Percentiles rank a stretch among this genome's conserved stretches.
phyloP scores from a whole-genome alignment of 2,797 vertebrate genomes.

The Syngnathus rostellatus region DNA sequence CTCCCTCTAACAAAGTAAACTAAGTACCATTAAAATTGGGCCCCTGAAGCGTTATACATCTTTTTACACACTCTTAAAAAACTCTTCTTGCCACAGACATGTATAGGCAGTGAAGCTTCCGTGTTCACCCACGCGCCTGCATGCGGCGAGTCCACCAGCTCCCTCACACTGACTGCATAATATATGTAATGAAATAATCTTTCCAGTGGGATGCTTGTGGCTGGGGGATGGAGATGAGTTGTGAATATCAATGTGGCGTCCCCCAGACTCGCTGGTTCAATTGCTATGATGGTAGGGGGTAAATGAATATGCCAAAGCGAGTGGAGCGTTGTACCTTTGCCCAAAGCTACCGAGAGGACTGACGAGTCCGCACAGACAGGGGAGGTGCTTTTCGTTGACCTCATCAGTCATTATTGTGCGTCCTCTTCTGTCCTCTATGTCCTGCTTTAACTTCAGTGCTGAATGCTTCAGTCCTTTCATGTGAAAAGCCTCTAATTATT shows the following conservation, averaged over 20 bases:
- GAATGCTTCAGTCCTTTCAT: background rate
- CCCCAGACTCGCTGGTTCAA: slow-evolving; percentile 66
- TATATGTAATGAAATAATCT: slow-evolving; percentile 80
- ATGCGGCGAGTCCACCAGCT: slow-evolving; percentile 56
- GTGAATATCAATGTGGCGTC: slow-evolving; percentile 70
- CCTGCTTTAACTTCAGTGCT: background rate
- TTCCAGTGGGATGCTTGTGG: slow-evolving; percentile 72
- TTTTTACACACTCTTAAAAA: slow-evolving; percentile 55
- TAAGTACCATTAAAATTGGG: slow-evolving; percentile 52
- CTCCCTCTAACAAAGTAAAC: slow-evolving; percentile 53
- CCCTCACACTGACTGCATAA: slow-evolving; percentile 76
- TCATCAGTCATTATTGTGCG: slow-evolving; percentile 47
- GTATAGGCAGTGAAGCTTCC: slow-evolving; percentile 60
- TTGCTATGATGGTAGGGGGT: slow-evolving; percentile 72
- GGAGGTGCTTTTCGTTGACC: slow-evolving; percentile 38
- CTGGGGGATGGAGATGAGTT: slow-evolving; percentile 62
- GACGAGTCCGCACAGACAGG: slow-evolving; percentile 34
- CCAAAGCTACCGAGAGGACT: slow-evolving; percentile 63
- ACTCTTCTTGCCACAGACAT: slow-evolving; percentile 63
- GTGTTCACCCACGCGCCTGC: slow-evolving; percentile 54
- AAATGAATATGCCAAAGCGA: slow-evolving; percentile 71
- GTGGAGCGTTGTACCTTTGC: slow-evolving; percentile 66
- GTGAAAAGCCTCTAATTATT: background rate
- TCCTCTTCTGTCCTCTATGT: slow-evolving; percentile 12
- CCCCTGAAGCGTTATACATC: slow-evolving; percentile 52